A percentile compares a stretch with the other conserved stretches of the same genome.
Conservation (phyloP, 2,113 vertebrate genomes). For the Toxotes chatareus region DNA sequence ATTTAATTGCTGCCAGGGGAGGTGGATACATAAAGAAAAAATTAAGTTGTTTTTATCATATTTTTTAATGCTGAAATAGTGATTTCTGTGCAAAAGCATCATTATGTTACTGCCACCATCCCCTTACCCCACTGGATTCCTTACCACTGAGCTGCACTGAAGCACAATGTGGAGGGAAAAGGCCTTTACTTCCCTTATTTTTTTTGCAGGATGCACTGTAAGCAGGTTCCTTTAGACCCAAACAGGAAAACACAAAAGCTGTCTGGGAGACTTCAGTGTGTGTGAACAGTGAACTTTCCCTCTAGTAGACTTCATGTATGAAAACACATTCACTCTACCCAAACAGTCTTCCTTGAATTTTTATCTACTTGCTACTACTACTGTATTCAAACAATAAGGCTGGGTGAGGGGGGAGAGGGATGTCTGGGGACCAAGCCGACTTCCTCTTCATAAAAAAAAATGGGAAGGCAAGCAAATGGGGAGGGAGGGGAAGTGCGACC, state of each 20-base stretch:
- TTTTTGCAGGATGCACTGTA: constrained; percentile 16
- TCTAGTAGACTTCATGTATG: constrained; percentile 28
- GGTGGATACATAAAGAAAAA: constrained; percentile 35
- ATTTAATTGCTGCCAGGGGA: constrained; percentile 61
- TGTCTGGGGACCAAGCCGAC: constrained; percentile 71
- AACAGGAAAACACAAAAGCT: constrained; percentile 73
- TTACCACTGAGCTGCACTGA: constrained; percentile 1
- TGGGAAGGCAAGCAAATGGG: constrained; percentile 45
- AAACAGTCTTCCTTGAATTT: constrained; percentile 77
- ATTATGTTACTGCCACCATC: not conserved
- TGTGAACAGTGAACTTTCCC: constrained; percentile 62
- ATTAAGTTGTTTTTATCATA: too few species aligned
- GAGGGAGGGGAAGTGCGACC: constrained; percentile 66
- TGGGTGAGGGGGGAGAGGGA: constrained; percentile 27
- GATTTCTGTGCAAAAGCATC: constrained; percentile 22
- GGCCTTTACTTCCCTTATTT: constrained; percentile 9
- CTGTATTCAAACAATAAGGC: constrained; percentile 78
- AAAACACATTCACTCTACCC: constrained; percentile 59
- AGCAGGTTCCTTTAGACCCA: constrained; percentile 60
- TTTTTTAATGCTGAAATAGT: constrained; percentile 32
- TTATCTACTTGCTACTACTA: constrained; percentile 63
- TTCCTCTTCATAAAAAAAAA: constrained; percentile 75
- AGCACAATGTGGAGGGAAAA: not conserved
- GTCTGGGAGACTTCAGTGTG: constrained; percentile 49
- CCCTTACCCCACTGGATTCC: not conserved